phyloP scores from a whole-genome alignment of 2,888 invertebrate genomes.

The Lottia scabra region DNA sequence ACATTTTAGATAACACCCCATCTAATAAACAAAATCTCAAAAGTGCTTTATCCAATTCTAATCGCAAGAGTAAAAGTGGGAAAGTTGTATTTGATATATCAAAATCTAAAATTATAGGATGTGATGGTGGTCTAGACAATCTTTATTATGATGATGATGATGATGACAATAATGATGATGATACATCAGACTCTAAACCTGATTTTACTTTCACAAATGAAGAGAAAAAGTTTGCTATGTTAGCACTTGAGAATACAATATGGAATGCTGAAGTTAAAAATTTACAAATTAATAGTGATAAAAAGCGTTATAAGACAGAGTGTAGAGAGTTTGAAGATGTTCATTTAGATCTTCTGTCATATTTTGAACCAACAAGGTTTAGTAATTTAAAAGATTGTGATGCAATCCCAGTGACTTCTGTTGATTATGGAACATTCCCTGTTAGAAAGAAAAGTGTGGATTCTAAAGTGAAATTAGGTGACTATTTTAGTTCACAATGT shows the following conservation, averaged over 20 bases:
- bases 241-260: slow-evolving; percentile 56
- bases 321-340: slow-evolving; percentile 60
- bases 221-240: slow-evolving; percentile 57
- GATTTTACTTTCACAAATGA: slow-evolving; percentile 48
- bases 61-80: slow-evolving; percentile 18
- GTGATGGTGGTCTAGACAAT: slow-evolving; percentile 58
- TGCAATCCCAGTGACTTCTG: slow-evolving; percentile 20
- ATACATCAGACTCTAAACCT: slow-evolving; percentile 26
- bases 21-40: neutral
- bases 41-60: neutral
- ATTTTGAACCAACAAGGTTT: slow-evolving; percentile 44
- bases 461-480: slow-evolving; percentile 17
- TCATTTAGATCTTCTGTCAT: slow-evolving; percentile 38
- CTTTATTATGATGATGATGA: slow-evolving; percentile 42
- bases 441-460: slow-evolving; percentile 41
- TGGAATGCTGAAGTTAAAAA: slow-evolving; percentile 55
- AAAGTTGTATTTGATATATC: slow-evolving; percentile 42
- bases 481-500: slow-evolving; percentile 5
- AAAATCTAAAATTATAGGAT: slow-evolving; percentile 50
- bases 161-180: slow-evolving; percentile 31
- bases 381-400: slow-evolving; percentile 49
- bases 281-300: slow-evolving; percentile 29
- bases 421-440: slow-evolving; percentile 50
- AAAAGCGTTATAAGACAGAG: slow-evolving; percentile 6
- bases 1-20: neutral